Conservation (phyloP, 2,113 vertebrate species). For the Carassius carassius region DNA sequence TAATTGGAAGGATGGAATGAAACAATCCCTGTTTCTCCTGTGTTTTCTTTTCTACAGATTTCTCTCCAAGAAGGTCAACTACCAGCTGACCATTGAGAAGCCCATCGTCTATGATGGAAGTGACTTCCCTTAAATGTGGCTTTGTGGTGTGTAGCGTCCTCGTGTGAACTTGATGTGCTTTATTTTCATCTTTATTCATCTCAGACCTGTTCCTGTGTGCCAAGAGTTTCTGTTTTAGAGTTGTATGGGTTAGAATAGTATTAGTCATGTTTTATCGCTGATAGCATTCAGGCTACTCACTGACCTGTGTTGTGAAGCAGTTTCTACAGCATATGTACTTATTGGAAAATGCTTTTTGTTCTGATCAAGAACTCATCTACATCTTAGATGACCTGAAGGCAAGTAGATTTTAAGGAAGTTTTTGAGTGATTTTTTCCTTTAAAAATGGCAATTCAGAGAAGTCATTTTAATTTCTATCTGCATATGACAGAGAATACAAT, state of each 20-base stretch:
- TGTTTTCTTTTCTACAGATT: constrained; percentile 77
- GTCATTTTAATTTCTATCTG: too few relatives aligned
- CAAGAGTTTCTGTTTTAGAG: constrained; percentile 39
- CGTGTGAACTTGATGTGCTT: neutral
- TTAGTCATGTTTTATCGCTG: constrained; percentile 6
- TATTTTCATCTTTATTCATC: neutral
- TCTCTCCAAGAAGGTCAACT: constrained; percentile 92
- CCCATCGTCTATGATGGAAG: constrained; percentile 94
- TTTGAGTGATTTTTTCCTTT: too few relatives aligned
- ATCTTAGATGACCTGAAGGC: too few relatives aligned
- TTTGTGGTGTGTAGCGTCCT: neutral
- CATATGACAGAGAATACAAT: too few relatives aligned
- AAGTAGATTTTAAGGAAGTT: too few relatives aligned
- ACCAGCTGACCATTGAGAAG: constrained; percentile 86
- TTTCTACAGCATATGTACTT: neutral
- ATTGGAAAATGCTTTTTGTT: neutral
- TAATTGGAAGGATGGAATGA: neutral
- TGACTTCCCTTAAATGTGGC: constrained; percentile 75
- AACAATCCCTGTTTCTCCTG: neutral
- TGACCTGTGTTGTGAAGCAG: neutral
- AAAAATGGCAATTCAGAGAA: too few relatives aligned
- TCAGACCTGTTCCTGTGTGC: constrained; percentile 31
- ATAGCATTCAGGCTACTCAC: neutral
- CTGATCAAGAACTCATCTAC: too few relatives aligned
- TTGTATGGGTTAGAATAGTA: constrained; percentile 11